These are phyloP conservation scores for Punctoribates punctum DNA, from an alignment of 2,888 invertebrate genomes.

Conservation along the genomic window DNA sequence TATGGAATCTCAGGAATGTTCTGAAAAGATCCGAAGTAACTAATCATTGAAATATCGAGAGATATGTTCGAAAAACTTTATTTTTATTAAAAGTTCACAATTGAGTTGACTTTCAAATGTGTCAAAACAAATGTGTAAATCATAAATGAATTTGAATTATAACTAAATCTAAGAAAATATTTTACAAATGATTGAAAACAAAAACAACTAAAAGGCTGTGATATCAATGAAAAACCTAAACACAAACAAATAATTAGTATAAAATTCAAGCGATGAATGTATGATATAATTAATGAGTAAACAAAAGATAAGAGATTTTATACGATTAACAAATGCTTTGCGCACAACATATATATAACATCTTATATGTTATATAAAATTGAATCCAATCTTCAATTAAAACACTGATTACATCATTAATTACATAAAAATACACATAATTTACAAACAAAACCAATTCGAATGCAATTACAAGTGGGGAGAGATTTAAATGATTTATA, in stretches of 20 bases:
- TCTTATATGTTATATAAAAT: too few species aligned
- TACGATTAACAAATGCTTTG: slow-evolving; percentile 17
- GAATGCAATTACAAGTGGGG: slow-evolving; percentile 29
- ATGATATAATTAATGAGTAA: slow-evolving; percentile 3
- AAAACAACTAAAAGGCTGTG: slow-evolving; percentile 35
- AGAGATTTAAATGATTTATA: slow-evolving; percentile 5
- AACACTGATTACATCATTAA: slow-evolving; percentile 23
- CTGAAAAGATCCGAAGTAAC: not conserved
- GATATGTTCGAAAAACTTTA: not conserved
- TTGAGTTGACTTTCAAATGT: slow-evolving; percentile 1
- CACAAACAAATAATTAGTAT: slow-evolving; percentile 22
- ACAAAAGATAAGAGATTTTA: slow-evolving; percentile 2
- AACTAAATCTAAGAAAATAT: not conserved
- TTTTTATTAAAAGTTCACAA: not conserved
- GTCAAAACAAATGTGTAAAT: not conserved
- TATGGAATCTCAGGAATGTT: not conserved
- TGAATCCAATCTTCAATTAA: slow-evolving; percentile 15
- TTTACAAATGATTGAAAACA: slow-evolving; percentile 20
- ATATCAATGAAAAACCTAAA: slow-evolving; percentile 14
- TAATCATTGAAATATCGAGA: slow-evolving; percentile 6
- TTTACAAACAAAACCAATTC: slow-evolving; percentile 25
- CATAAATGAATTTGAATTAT: not conserved
- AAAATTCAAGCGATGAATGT: slow-evolving; percentile 7
- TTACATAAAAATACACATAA: slow-evolving; percentile 26
- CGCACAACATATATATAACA: slow-evolving; percentile 30